These are phyloP conservation scores for Gallinago undulata DNA, from an alignment of 2,113 vertebrate genomes.

Conservation along the genomic window DNA sequence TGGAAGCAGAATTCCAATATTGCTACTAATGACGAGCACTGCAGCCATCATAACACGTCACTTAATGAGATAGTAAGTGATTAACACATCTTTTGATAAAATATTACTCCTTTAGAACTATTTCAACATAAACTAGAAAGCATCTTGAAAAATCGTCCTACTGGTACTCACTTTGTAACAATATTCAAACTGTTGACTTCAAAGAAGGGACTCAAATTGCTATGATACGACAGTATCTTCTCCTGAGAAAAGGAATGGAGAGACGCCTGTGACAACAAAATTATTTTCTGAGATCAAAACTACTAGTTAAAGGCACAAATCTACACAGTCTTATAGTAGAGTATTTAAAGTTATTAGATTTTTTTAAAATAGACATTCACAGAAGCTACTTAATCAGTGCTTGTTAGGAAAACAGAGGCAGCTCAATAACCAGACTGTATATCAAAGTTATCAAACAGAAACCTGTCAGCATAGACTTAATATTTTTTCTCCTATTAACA, in stretches of 20 bases:
- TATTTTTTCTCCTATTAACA: constrained; percentile 42
- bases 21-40: background rate
- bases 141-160: background rate
- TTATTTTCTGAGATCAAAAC: background rate
- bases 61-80: background rate
- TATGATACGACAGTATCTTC: background rate
- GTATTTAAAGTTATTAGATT: background rate
- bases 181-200: background rate
- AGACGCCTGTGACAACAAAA: background rate
- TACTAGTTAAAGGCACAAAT: background rate
- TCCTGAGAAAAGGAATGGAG: background rate
- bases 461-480: background rate
- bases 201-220: background rate
- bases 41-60: background rate
- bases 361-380: background rate
- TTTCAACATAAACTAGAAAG: background rate
- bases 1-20: background rate
- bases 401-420: background rate
- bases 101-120: background rate
- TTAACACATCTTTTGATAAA: background rate
- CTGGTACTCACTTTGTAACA: background rate
- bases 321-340: background rate
- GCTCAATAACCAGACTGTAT: background rate
- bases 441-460: background rate
- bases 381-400: background rate